These are phyloP conservation scores for Coptodon bakossiorum DNA, from an alignment of 2,113 vertebrate species.

Conservation along the genomic window DNA sequence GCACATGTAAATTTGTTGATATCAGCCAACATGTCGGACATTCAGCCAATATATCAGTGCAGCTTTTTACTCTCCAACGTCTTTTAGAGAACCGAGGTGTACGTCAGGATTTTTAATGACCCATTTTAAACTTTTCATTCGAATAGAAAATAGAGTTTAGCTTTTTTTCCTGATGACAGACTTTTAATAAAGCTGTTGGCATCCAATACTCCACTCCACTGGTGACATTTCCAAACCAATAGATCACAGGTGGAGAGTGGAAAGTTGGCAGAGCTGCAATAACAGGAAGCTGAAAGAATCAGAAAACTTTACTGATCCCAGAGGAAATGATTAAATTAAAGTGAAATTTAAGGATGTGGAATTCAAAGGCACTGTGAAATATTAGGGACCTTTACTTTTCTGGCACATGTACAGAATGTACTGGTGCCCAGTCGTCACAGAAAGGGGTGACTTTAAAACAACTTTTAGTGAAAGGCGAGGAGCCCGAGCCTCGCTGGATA, in stretches of 20 bases:
- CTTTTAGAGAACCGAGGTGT: neutral
- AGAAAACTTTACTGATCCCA: neutral
- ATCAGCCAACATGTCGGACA: accelerated
- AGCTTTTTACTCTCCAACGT: accelerated
- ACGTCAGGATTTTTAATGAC: neutral
- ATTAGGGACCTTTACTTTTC: neutral
- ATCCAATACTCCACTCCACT: neutral
- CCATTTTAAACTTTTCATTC: neutral
- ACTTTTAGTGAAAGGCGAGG: neutral
- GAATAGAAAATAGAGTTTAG: neutral
- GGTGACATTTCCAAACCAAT: neutral
- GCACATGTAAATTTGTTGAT: neutral
- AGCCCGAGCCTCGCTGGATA: neutral
- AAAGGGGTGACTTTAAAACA: neutral
- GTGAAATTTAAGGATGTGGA: neutral
- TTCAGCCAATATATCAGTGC: neutral
- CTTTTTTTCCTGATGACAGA: neutral
- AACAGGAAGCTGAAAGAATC: neutral
- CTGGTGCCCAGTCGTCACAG: accelerated
- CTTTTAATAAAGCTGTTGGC: neutral
- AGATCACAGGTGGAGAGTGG: neutral
- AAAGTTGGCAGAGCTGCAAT: neutral
- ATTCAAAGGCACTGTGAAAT: neutral
- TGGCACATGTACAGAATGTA: accelerated
- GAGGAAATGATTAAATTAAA: neutral